Evolutionary conservation across 2,797 vertebrate genomes (phyloP).

Genomic region (Ceyx erithaca): DNA sequence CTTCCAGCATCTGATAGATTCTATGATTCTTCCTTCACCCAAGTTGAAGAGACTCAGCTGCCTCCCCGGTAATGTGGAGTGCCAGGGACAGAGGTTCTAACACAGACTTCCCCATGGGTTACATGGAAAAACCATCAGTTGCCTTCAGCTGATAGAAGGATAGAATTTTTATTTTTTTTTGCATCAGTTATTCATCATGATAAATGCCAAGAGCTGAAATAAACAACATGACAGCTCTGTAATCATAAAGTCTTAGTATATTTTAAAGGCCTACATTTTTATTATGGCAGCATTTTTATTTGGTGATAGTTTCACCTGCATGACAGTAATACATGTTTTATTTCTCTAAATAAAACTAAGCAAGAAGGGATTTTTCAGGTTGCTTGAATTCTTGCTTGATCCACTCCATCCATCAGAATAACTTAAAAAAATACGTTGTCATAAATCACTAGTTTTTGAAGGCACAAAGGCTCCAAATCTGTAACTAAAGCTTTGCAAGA

Average conservation of each 20-base stretch:
- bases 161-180: not conserved
- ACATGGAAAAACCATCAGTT: not conserved
- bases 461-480: not conserved
- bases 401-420: not conserved
- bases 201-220: conserved; percentile 15
- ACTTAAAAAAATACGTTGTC: not conserved
- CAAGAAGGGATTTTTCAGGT: not conserved
- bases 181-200: not conserved
- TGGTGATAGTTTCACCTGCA: not conserved
- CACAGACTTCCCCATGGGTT: not conserved
- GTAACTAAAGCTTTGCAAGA: not conserved
- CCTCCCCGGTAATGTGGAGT: accelerated
- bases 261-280: conserved; percentile 27
- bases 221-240: conserved; percentile 14
- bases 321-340: not conserved
- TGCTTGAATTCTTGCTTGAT: not conserved
- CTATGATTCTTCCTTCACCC: not conserved
- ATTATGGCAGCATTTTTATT: conserved; percentile 15
- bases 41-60: accelerated
- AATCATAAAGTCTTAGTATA: not conserved
- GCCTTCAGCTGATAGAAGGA: not conserved
- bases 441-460: not conserved
- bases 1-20: not conserved
- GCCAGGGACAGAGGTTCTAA: not conserved
- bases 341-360: conserved; percentile 10